Evolutionary conservation across 2,113 vertebrate genomes (phyloP), one percentile per base, ranked within the genome.

Genomic region (Blennius ocellaris): DNA sequence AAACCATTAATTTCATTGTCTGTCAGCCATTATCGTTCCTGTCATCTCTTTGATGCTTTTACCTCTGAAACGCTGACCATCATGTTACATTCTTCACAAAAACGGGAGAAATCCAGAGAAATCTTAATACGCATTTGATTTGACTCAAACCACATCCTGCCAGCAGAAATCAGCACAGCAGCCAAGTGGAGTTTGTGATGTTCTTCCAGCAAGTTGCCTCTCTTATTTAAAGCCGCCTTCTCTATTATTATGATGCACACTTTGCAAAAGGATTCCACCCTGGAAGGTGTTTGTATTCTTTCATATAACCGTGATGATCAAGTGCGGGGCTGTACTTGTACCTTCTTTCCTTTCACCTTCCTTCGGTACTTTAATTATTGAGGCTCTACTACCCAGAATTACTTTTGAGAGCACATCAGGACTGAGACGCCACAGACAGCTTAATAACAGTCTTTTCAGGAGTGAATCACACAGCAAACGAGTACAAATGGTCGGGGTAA

Each of bases 251-350:
- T 59, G 45, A 16, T 10, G 36, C 43, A 3, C 53, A 11, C 41
- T 48, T 50, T 82, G 51, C 11, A 16, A 54, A 54, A 41, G 2
- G 69, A 52, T 57, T 62, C 65, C 43, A 17, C 63, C 36, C 53
- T 12, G 15, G 59, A 72, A 60, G 7, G 8, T 14, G 11, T 3
- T 59, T 50, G 48, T 21, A 12, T 68, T 65, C 41, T 62, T 71
- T 82, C 62, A 59, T 80, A 47, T 78, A 86, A 43, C 45, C n/a
- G 39, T 53, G 69, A 66, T 64, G 54, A 78, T 69, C 11, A 16
- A 61, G 54, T 15, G 5, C 30, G 41, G 41, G 15, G 45, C 54
- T 76, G 79, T 74, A 53, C 61, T 30, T 43, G 3, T n/a, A 40
- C 6, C 54, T 48, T 52, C 58, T 61, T 60, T 68, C 44, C 41